Conservation (phyloP, 2,113 vertebrate species). For the Neotoma lepida region DNA sequence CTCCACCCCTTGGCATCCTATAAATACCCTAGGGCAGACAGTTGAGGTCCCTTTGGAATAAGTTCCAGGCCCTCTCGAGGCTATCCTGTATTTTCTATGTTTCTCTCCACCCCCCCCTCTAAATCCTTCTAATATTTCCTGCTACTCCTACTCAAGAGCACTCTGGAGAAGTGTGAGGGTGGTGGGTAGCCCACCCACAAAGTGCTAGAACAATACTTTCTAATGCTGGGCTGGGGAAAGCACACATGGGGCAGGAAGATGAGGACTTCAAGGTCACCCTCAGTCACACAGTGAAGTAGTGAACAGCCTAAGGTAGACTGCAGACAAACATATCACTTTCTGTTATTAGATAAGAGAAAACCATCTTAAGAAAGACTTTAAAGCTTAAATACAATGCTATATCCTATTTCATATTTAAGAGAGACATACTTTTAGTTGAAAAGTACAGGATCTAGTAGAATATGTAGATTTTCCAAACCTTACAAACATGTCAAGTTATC, state of each 20-base stretch:
- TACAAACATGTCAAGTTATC: neutral
- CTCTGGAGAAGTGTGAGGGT: no score
- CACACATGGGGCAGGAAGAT: neutral
- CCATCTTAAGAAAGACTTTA: slow-evolving; percentile 9
- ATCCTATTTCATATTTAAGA: neutral
- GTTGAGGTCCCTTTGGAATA: no score
- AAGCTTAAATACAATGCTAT: neutral
- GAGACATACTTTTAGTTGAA: neutral
- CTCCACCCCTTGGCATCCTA: no score
- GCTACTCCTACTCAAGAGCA: no score
- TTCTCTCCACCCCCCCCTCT: no score
- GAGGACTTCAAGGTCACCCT: neutral
- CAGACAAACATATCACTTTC: neutral
- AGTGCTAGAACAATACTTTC: neutral
- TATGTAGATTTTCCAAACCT: neutral
- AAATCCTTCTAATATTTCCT: no score
- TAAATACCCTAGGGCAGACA: no score
- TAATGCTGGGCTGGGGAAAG: neutral
- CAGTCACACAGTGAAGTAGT: neutral
- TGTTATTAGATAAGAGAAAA: neutral
- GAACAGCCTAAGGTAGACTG: neutral
- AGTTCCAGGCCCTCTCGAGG: no score
- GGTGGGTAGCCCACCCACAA: no score
- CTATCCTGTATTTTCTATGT: no score
- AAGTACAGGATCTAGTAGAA: neutral